Percentiles rank a stretch among this genome's conserved stretches.
phyloP scores from a whole-genome alignment of 2,888 invertebrate species.

The Allygus modestus region DNA sequence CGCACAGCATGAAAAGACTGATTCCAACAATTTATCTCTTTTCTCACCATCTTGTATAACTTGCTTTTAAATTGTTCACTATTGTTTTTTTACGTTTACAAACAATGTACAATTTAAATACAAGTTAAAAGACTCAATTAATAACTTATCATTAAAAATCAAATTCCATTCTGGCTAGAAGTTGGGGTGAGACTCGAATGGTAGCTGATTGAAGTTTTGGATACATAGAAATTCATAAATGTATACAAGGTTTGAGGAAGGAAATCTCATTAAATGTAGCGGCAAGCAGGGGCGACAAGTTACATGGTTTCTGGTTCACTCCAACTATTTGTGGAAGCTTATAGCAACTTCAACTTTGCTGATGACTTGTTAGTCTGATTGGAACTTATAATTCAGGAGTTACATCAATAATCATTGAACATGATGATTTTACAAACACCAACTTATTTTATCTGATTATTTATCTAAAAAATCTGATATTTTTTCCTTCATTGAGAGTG shows the following conservation, averaged over 20 bases:
- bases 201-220: constrained; percentile 8
- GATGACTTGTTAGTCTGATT: constrained; percentile 24
- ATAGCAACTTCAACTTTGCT: constrained; percentile 5
- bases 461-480: too few species aligned
- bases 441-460: too few species aligned
- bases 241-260: constrained; percentile 13
- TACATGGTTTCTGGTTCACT: constrained; percentile 1
- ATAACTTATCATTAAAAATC: too few species aligned
- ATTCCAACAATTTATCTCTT: too few species aligned
- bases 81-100: too few species aligned
- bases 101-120: too few species aligned
- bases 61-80: too few species aligned
- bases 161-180: not conserved
- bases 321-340: constrained; percentile 9
- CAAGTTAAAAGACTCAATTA: too few species aligned
- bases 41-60: too few species aligned
- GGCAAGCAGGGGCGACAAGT: constrained; percentile 4
- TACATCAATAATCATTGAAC: not conserved
- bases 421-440: not conserved
- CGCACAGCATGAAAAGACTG: too few species aligned
- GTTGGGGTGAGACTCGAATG: not conserved
- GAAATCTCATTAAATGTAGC: constrained; percentile 11
- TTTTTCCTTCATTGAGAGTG: too few species aligned
- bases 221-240: not conserved
- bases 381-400: not conserved